A percentile compares a stretch with the other conserved stretches of the same genome.
Conservation (phyloP, 2,888 invertebrate genomes). For the Tiphia femorata region DNA sequence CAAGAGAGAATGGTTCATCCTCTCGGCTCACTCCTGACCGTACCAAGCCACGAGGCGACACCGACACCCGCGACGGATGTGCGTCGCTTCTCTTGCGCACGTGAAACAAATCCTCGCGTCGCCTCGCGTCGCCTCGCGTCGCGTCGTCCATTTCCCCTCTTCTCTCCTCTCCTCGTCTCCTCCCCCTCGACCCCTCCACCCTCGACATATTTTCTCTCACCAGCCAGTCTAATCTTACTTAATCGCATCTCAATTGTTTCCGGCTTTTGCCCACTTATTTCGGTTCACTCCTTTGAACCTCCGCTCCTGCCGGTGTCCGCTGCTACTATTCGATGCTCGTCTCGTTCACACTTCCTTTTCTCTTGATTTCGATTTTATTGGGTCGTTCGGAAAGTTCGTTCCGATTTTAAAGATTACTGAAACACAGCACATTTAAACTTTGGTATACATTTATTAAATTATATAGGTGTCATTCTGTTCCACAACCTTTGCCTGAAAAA, state of each 20-base stretch:
- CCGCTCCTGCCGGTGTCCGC: too few relatives aligned
- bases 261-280: constrained; percentile 23
- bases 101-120: neutral
- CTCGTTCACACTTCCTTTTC: too few relatives aligned
- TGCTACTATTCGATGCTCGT: too few relatives aligned
- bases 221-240: constrained; percentile 46
- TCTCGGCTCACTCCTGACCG: too few relatives aligned
- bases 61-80: neutral
- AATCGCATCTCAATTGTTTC: constrained; percentile 47
- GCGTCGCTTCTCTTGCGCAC: too few relatives aligned
- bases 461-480: too few relatives aligned
- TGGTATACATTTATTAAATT: too few relatives aligned
- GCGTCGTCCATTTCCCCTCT: neutral
- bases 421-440: too few relatives aligned
- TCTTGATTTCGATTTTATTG: too few relatives aligned
- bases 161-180: neutral
- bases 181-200: neutral
- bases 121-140: neutral
- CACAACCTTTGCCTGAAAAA: too few relatives aligned
- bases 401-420: too few relatives aligned
- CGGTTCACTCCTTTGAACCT: neutral
- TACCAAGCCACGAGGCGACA: neutral
- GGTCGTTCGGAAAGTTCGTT: too few relatives aligned
- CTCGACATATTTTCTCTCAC: constrained; percentile 28
- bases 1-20: neutral